phyloP scores from a whole-genome alignment of 2,113 vertebrate genomes.

The Macquaria australasica region DNA sequence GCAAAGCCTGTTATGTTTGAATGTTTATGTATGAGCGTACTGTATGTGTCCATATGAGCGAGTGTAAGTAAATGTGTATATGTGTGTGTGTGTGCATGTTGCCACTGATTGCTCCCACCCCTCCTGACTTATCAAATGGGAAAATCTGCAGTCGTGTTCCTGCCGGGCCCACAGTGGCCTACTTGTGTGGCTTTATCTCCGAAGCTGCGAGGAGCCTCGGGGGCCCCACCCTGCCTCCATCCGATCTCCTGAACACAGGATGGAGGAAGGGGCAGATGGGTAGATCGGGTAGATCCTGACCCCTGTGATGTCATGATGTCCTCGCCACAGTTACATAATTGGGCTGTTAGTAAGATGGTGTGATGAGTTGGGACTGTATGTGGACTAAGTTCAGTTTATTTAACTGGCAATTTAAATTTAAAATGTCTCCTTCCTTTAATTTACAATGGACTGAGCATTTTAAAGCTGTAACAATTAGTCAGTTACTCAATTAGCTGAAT shows the following conservation, averaged over 20 bases:
- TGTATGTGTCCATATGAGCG: neutral
- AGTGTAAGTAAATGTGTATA: constrained; percentile 9
- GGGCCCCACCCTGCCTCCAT: constrained; percentile 68
- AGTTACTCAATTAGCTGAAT: neutral
- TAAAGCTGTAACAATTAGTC: neutral
- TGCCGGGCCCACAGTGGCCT: constrained; percentile 61
- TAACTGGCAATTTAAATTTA: neutral
- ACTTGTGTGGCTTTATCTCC: constrained; percentile 74
- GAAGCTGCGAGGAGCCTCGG: constrained; percentile 40
- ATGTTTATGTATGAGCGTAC: constrained; percentile 11
- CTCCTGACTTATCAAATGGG: constrained; percentile 79
- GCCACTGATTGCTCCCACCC: constrained; percentile 57
- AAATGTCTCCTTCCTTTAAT: neutral
- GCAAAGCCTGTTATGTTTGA: constrained; percentile 9
- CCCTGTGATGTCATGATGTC: constrained; percentile 45
- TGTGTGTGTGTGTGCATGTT: constrained; percentile 22
- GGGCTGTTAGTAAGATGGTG: constrained; percentile 7
- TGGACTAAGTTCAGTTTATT: neutral
- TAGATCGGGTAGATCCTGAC: constrained; percentile 38
- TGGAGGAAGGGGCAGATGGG: constrained; percentile 37
- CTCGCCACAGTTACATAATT: constrained; percentile 41
- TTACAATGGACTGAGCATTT: neutral
- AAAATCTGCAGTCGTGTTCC: constrained; percentile 80
- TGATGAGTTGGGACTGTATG: constrained; percentile 8
- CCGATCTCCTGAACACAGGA: constrained; percentile 54